Evolutionary conservation across 1,140 invertebrate genomes (phyloP).

Genomic region (Caenorhabditis inopinata): DNA sequence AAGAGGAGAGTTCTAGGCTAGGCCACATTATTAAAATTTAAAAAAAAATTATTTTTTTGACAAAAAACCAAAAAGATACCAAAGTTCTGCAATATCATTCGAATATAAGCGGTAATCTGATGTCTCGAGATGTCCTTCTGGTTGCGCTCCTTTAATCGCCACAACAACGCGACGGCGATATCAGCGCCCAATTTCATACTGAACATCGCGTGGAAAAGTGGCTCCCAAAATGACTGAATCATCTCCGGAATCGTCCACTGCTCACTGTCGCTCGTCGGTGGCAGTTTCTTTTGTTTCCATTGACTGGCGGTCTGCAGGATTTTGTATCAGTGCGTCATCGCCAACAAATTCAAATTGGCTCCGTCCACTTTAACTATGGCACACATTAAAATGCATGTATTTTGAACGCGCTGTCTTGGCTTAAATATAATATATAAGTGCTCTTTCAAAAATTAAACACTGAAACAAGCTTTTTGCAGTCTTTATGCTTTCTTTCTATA

Average conservation of each 20-base stretch:
- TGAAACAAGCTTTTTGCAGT: too few relatives aligned
- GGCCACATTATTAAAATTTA: not conserved
- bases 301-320: not conserved
- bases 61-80: not conserved
- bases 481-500: too few relatives aligned
- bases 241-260: not conserved
- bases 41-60: too few relatives aligned
- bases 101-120: not conserved
- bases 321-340: too few relatives aligned
- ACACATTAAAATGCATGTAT: too few relatives aligned
- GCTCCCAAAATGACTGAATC: not conserved
- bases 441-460: too few relatives aligned
- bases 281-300: not conserved
- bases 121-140: not conserved
- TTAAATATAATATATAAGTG: too few relatives aligned
- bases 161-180: not conserved
- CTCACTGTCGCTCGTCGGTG: not conserved
- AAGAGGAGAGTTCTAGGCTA: not conserved
- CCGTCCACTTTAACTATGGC: too few relatives aligned
- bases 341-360: too few relatives aligned
- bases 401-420: too few relatives aligned
- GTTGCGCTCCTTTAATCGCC: not conserved
- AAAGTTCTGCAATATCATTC: not conserved
- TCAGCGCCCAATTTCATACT: not conserved
- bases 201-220: not conserved